Evolutionary conservation across 2,888 invertebrate genomes (phyloP).

Genomic region (Matsumyia berberina): DNA sequence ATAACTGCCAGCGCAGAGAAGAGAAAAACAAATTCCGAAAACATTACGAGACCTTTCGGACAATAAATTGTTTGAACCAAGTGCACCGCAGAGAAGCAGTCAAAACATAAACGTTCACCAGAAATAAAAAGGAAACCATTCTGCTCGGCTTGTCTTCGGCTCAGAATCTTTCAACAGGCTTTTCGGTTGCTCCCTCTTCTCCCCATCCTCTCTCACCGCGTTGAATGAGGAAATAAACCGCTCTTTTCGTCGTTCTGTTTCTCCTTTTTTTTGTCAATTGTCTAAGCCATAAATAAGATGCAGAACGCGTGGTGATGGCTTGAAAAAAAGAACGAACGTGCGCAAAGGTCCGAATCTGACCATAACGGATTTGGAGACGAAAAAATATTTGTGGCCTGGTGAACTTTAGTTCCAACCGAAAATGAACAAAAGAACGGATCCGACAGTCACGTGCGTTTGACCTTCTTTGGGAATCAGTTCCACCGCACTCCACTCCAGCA

Average conservation of each 20-base stretch:
- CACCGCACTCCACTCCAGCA: background rate
- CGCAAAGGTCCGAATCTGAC: constrained; percentile 27
- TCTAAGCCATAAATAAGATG: constrained; percentile 75
- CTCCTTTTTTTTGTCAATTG: constrained; percentile 61
- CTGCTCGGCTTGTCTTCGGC: constrained; percentile 26
- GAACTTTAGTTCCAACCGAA: constrained; percentile 47
- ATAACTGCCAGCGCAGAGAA: constrained; percentile 28
- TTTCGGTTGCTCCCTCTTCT: background rate
- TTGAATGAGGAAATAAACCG: constrained; percentile 46
- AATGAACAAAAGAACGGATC: constrained; percentile 2
- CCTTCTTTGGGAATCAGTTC: constrained; percentile 34
- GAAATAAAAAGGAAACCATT: constrained; percentile 28
- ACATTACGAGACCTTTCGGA: constrained; percentile 66
- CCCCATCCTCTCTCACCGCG: constrained; percentile 1
- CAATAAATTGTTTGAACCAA: constrained; percentile 74
- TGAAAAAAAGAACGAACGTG: constrained; percentile 36
- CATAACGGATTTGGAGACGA: constrained; percentile 59
- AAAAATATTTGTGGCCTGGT: constrained; percentile 47
- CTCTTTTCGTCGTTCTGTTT: background rate
- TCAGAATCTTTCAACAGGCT: constrained; percentile 35
- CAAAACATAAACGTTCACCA: constrained; percentile 63
- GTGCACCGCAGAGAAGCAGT: constrained; percentile 62
- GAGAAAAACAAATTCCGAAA: constrained; percentile 24
- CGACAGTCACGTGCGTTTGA: constrained; percentile 37
- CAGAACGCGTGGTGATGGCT: constrained; percentile 61